A percentile compares a stretch with the other conserved stretches of the same genome.
Conservation (phyloP, 2,113 vertebrate species). For the Australoheros scitulus region DNA sequence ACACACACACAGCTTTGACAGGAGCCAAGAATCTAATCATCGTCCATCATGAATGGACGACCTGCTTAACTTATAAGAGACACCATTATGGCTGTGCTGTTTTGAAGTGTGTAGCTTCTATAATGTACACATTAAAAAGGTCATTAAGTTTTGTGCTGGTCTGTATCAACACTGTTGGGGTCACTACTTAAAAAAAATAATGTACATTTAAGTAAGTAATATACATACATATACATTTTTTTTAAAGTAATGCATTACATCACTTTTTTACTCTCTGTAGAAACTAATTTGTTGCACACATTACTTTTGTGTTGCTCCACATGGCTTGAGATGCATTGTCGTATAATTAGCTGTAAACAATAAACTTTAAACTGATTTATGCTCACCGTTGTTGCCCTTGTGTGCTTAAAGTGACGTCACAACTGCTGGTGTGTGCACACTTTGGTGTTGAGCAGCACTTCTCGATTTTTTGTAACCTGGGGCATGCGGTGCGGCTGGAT, state of each 20-base stretch:
- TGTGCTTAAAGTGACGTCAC: too few relatives aligned
- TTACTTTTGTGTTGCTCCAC: background rate
- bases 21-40: slow-evolving; percentile 9
- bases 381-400: background rate
- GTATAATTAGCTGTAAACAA: background rate
- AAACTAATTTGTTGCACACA: background rate
- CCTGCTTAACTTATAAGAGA: slow-evolving; percentile 1
- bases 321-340: background rate
- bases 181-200: background rate
- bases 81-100: background rate
- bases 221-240: background rate
- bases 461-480: too few relatives aligned
- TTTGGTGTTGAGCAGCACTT: background rate
- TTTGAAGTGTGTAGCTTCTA: background rate
- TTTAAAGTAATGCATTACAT: background rate
- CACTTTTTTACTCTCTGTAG: background rate
- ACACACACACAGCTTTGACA: background rate
- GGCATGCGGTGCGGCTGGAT: too few relatives aligned
- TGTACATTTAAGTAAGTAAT: background rate
- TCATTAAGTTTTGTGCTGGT: background rate
- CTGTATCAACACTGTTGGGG: background rate
- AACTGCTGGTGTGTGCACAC: too few relatives aligned
- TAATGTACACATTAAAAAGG: background rate
- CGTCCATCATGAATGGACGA: background rate
- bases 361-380: background rate